phyloP scores from a whole-genome alignment of 2,113 vertebrate species.

The Hydropotes inermis region DNA sequence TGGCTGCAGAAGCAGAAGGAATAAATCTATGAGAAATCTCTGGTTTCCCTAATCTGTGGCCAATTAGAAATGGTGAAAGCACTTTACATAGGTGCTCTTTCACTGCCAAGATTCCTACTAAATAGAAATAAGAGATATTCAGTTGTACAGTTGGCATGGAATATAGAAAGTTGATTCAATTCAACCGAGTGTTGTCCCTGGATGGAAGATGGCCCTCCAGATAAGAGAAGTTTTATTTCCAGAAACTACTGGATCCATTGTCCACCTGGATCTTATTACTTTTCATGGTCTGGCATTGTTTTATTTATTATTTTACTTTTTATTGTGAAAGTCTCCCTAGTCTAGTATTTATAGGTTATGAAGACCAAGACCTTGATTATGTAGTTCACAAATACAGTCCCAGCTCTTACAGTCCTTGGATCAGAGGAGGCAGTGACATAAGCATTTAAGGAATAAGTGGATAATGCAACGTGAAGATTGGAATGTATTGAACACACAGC shows the following conservation, averaged over 20 bases:
- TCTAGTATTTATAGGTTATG: not conserved
- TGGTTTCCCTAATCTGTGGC: not conserved
- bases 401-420: not conserved
- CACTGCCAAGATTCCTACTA: not conserved
- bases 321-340: not conserved
- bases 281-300: not conserved
- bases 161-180: not conserved
- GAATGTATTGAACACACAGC: not conserved
- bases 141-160: not conserved
- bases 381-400: not conserved
- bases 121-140: not conserved
- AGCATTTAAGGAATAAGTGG: not conserved
- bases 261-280: not conserved
- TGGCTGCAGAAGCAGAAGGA: not conserved
- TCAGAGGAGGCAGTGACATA: not conserved
- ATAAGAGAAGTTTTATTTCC: not conserved
- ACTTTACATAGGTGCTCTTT: not conserved
- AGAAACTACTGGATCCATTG: not conserved
- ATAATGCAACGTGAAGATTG: not conserved
- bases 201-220: not conserved
- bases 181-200: not conserved
- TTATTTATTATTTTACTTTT: not conserved
- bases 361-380: not conserved
- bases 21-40: not conserved
- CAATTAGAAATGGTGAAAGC: not conserved